phyloP scores from a whole-genome alignment of 2,113 vertebrate species.

The Pitta sordida region DNA sequence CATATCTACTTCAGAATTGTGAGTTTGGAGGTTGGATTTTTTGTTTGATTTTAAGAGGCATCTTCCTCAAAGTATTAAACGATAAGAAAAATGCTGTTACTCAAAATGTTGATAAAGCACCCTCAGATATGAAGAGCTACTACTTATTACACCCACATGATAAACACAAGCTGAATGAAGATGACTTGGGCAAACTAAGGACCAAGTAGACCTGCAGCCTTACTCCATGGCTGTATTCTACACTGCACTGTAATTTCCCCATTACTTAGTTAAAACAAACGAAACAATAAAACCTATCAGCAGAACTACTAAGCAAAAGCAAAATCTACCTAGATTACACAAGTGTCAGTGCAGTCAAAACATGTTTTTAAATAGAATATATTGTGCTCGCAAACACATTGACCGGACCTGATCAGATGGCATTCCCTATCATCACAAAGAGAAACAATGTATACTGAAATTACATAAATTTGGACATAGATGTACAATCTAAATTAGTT shows the following conservation, averaged over 20 bases:
- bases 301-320: background rate
- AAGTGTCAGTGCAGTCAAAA: background rate
- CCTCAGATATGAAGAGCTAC: background rate
- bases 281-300: background rate
- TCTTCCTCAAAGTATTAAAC: background rate
- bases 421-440: background rate
- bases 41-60: background rate
- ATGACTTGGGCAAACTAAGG: background rate
- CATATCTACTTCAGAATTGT: background rate
- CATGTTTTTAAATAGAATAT: background rate
- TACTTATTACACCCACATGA: background rate
- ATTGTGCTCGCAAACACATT: background rate
- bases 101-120: background rate
- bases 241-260: background rate
- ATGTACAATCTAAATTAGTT: background rate
- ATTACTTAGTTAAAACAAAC: background rate
- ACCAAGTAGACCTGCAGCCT: background rate
- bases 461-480: background rate
- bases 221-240: background rate
- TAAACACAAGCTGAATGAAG: background rate
- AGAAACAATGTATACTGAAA: background rate
- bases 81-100: background rate
- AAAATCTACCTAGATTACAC: background rate
- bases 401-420: background rate
- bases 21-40: background rate